Evolutionary conservation across 2,888 invertebrate species (phyloP).

Genomic region (Pemphredon lugubris): DNA sequence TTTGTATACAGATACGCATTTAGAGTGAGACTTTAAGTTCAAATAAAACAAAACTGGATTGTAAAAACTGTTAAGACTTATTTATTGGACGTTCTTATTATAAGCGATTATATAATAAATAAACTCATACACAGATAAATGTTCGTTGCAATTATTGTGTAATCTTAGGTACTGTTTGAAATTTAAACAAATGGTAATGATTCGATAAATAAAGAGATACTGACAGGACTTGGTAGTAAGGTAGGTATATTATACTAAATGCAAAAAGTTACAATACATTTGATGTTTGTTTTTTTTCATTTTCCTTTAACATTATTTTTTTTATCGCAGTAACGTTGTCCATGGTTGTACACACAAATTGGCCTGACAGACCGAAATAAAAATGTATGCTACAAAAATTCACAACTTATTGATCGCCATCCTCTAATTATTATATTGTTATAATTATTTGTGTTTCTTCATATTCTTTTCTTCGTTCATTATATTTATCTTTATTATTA

Average conservation of each 20-base stretch:
- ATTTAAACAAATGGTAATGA: conserved; percentile 36
- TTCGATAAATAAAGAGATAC: conserved; percentile 55
- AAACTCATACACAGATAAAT: too few species aligned
- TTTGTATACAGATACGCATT: too few species aligned
- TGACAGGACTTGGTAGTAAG: conserved; percentile 72
- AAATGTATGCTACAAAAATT: conserved; percentile 74
- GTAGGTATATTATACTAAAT: conserved; percentile 79
- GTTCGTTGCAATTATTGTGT: too few species aligned
- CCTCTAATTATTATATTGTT: conserved; percentile 69
- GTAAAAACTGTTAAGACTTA: background rate
- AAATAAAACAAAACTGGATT: too few species aligned
- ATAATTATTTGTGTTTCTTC: conserved; percentile 67
- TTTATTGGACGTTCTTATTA: background rate
- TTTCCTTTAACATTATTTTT: conserved; percentile 65
- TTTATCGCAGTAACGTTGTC: conserved; percentile 71
- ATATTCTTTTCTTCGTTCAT: conserved; percentile 51
- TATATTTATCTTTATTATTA: conserved; percentile 56
- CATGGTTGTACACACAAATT: conserved; percentile 72
- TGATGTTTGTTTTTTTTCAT: conserved; percentile 69
- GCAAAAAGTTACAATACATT: conserved; percentile 79
- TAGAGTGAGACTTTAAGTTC: too few species aligned
- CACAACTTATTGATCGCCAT: conserved; percentile 73
- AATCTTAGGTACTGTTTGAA: too few species aligned
- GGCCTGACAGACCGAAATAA: conserved; percentile 68
- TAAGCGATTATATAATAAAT: background rate